Evolutionary conservation across 2,888 invertebrate species (phyloP), one percentile per base, ranked within the genome.

Genomic region (Caenorhabditis angaria): DNA sequence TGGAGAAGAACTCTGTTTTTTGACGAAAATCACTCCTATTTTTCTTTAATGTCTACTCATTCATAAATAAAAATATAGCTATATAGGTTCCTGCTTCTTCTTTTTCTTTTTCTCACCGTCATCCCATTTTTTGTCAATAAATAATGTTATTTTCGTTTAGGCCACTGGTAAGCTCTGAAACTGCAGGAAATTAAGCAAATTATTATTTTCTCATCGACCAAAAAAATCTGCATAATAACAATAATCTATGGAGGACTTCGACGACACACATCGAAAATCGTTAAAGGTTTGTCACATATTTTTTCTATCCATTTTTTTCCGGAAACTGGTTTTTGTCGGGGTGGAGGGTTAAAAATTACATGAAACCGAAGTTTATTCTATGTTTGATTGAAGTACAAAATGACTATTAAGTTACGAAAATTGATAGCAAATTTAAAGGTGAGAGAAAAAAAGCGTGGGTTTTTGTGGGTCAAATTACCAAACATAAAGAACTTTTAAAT

Each of bases 161-260:
- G 10, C 29, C 29, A 56, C 18, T 20, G n/a, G n/a, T n/a, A n/a
- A n/a, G n/a, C n/a, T n/a, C n/a, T n/a, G n/a, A n/a, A n/a, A n/a
- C n/a, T n/a, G n/a, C n/a, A n/a, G n/a, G n/a, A n/a, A n/a, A n/a
- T n/a, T n/a, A n/a, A n/a, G n/a, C n/a, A n/a, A n/a, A n/a, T n/a
- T n/a, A n/a, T n/a, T n/a, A n/a, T n/a, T n/a, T n/a, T n/a, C n/a
- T n/a, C n/a, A n/a, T n/a, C n/a, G 48, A 48, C 25, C 18, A 27
- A 5, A 6, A 27, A 27, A 47, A 65, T 65, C 61, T 70, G 55
- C 70, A 70, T 70, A 70, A n/a, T n/a, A n/a, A n/a, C n/a, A n/a
- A n/a, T n/a, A n/a, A 70, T 61, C 64, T 47, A 64, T 65, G 70
- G 70, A 70, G 50, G 70, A 70, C 58, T 59, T 66, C 66, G 70